phyloP scores from a whole-genome alignment of 2,888 invertebrate genomes.

The Kryphioiulus occultus region DNA sequence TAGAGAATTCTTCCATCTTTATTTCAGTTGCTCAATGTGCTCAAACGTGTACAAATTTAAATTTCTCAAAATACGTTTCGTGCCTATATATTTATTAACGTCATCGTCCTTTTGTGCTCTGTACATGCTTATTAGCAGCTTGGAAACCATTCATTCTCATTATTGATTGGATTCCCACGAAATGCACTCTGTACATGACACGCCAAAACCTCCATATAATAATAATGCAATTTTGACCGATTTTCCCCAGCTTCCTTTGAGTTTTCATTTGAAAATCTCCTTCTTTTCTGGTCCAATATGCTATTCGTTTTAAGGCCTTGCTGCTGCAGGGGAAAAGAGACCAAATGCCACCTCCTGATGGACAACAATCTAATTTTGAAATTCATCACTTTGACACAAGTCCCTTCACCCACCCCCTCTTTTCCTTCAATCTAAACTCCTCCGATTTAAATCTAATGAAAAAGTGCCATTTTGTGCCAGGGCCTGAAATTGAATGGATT shows the following conservation, averaged over 20 bases:
- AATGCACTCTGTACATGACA: conserved; percentile 21
- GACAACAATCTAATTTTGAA: conserved; percentile 36
- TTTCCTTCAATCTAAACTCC: conserved; percentile 35
- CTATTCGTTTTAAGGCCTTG: background rate
- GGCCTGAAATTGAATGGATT: conserved; percentile 20
- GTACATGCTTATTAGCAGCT: background rate
- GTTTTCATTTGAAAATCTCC: background rate
- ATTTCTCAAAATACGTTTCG: no score
- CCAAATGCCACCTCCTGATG: conserved; percentile 3
- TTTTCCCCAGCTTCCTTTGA: background rate
- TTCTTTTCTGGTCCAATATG: conserved; percentile 18
- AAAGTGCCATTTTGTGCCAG: conserved; percentile 29
- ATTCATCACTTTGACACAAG: conserved; percentile 40
- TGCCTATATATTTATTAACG: no score
- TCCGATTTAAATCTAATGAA: conserved; percentile 22
- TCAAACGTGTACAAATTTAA: no score
- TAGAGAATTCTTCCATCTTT: no score
- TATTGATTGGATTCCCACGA: conserved; percentile 15
- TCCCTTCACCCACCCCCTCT: background rate
- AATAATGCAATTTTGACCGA: background rate
- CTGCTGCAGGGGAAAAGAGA: background rate
- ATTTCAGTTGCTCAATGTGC: no score
- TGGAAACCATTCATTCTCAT: background rate
- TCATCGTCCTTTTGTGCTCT: no score
- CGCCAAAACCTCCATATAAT: background rate